Evolutionary conservation across 2,113 vertebrate genomes (phyloP).

Genomic region (Rhipidura dahli): DNA sequence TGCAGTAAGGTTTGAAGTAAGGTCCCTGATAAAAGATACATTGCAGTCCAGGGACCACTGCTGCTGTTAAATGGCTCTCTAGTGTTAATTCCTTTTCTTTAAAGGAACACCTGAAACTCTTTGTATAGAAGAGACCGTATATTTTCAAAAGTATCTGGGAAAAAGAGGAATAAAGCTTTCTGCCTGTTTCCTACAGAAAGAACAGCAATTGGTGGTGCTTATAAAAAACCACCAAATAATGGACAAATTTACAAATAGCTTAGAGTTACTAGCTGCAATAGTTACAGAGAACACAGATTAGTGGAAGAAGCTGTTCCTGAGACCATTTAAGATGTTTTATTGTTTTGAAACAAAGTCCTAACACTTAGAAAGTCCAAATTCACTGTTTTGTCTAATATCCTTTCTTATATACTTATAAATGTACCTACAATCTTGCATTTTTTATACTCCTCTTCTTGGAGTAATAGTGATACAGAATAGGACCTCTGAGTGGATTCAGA

Average conservation of each 20-base stretch:
- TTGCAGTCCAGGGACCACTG: background rate
- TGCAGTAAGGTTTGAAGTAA: background rate
- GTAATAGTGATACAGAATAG: background rate
- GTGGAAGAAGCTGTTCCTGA: background rate
- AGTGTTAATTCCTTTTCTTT: background rate
- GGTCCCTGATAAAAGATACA: background rate
- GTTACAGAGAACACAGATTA: background rate
- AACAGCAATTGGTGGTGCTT: background rate
- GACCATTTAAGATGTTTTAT: background rate
- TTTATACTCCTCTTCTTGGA: background rate
- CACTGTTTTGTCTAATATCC: background rate
- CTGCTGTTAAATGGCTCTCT: background rate
- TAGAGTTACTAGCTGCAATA: background rate
- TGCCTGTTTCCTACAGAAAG: background rate
- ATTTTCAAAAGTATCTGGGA: background rate
- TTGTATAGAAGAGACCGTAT: background rate
- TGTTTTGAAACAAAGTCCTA: background rate
- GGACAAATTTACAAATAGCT: background rate
- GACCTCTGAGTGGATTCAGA: background rate
- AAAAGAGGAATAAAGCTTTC: background rate
- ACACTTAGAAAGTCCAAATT: background rate
- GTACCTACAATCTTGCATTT: background rate
- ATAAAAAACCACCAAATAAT: background rate
- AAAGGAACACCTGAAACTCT: background rate
- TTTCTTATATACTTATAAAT: background rate